Evolutionary conservation across 2,797 vertebrate genomes (phyloP).

Genomic region (Rhincodon typus): DNA sequence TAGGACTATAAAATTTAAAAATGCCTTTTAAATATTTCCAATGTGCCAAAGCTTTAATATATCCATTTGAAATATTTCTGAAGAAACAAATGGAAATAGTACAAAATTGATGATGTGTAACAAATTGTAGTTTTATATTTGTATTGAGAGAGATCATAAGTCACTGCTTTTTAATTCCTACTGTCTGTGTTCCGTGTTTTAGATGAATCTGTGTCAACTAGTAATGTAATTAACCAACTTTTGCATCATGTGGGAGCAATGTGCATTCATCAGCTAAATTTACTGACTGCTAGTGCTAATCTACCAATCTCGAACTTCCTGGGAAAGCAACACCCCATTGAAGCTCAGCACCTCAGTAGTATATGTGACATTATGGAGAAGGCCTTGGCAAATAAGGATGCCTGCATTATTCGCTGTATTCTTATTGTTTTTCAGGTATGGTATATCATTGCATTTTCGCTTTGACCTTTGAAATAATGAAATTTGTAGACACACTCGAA

Average conservation of each 20-base stretch:
- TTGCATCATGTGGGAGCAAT: conserved; percentile 97
- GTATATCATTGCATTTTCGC: not conserved
- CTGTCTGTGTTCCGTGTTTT: conserved; percentile 41
- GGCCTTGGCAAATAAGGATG: conserved; percentile 93
- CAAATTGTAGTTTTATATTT: not conserved
- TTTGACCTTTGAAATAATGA: not conserved
- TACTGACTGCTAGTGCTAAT: conserved; percentile 77
- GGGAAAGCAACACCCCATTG: conserved; percentile 92
- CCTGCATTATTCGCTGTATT: conserved; percentile 92
- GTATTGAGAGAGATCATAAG: not conserved
- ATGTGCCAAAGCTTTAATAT: too few species aligned
- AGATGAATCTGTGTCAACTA: conserved; percentile 85
- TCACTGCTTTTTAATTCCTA: conserved; percentile 1
- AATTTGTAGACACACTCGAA: too few species aligned
- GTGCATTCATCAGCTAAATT: conserved; percentile 97
- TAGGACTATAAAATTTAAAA: not conserved
- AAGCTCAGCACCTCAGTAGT: conserved; percentile 88
- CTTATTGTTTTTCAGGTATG: conserved; percentile 93
- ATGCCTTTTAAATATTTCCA: too few species aligned
- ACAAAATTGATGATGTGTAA: not conserved
- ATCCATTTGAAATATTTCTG: too few species aligned
- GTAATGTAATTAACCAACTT: conserved; percentile 91
- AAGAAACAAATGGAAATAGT: too few species aligned
- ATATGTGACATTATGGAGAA: conserved; percentile 99
- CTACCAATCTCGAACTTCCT: conserved; percentile 78